These are phyloP conservation scores for Drosophila sp. DNA, from an alignment of 1,140 invertebrate species.

Conservation along the genomic window DNA sequence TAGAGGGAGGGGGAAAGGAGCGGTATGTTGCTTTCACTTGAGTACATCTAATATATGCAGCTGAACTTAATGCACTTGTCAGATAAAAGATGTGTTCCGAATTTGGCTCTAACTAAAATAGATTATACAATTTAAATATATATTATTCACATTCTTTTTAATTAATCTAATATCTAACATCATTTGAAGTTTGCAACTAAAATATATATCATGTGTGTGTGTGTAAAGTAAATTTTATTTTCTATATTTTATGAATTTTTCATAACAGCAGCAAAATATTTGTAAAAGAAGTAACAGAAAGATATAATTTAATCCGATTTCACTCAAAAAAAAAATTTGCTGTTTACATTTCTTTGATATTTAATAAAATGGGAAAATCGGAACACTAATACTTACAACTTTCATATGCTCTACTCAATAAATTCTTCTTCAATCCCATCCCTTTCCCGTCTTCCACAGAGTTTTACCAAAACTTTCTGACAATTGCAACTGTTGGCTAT, in stretches of 20 bases:
- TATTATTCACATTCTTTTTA: no score
- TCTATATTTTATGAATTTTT: no score
- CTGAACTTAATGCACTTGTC: neutral
- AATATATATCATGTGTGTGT: no score
- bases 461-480: conserved; percentile 58
- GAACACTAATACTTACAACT: neutral
- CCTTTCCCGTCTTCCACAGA: neutral
- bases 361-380: neutral
- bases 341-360: neutral
- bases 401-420: neutral
- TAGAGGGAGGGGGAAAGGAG: no score
- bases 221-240: no score
- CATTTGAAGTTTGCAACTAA: no score
- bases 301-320: no score
- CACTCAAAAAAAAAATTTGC: neutral
- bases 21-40: neutral
- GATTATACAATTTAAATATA: no score
- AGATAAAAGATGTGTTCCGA: neutral
- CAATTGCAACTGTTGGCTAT: conserved; percentile 60
- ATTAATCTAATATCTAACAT: no score
- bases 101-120: neutral
- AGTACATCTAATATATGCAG: neutral
- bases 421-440: neutral
- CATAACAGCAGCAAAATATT: no score
- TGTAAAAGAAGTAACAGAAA: no score